Evolutionary conservation across 1,140 invertebrate species (phyloP).

Genomic region (Batillaria attramentaria): DNA sequence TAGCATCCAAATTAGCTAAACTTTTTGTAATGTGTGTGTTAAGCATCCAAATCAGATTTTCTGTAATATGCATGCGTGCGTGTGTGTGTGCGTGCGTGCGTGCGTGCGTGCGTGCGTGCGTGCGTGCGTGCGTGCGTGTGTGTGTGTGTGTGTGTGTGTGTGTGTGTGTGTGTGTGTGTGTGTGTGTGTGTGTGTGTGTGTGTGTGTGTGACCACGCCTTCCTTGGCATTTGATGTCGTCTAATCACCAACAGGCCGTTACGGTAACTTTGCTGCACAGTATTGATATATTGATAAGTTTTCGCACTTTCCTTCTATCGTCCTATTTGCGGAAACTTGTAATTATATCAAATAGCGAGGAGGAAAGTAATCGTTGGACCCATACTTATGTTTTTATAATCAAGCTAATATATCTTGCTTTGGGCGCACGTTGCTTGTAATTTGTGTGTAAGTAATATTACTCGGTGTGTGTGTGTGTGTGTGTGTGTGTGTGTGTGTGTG

Average conservation of each 20-base stretch:
- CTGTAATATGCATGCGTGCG: background rate
- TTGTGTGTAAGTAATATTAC: no score
- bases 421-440: no score
- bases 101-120: background rate
- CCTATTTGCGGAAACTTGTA: background rate
- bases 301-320: background rate
- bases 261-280: background rate
- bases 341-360: background rate
- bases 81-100: background rate
- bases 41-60: background rate
- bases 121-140: background rate
- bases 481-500: background rate
- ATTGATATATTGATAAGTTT: background rate
- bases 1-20: background rate
- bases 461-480: background rate
- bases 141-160: conserved; percentile 2
- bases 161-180: background rate
- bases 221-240: background rate
- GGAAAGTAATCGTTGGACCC: background rate
- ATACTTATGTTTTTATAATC: background rate
- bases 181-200: background rate
- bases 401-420: no score
- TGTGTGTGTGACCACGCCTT: background rate
- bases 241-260: background rate
- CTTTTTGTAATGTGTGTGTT: background rate